These are phyloP conservation scores for Leptopilina syphax DNA, from an alignment of 2,888 invertebrate species.

Conservation along the genomic window DNA sequence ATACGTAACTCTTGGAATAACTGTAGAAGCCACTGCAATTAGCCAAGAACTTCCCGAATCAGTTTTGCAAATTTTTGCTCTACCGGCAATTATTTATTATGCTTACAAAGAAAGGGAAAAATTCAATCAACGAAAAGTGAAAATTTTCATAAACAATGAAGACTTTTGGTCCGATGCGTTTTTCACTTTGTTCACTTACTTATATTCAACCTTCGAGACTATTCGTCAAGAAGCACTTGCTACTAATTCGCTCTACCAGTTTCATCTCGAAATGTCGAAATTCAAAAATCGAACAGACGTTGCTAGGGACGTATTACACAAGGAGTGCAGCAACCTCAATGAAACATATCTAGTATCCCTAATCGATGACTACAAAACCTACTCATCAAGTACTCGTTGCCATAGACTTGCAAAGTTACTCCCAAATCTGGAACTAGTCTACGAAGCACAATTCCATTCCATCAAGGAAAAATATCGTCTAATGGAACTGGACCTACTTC, in stretches of 20 bases:
- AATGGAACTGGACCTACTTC: neutral
- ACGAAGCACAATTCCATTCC: too few species aligned
- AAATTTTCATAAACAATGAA: neutral
- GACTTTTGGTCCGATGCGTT: neutral
- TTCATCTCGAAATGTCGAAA: neutral
- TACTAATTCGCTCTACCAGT: neutral
- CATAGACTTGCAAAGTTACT: neutral
- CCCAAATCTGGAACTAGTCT: too few species aligned
- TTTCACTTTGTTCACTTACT: neutral
- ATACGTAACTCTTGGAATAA: neutral
- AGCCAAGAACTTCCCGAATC: neutral
- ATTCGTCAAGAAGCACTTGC: neutral
- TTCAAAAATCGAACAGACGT: neutral
- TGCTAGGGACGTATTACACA: neutral
- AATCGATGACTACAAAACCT: neutral
- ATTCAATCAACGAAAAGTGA: neutral
- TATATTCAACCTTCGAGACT: neutral
- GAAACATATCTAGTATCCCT: neutral
- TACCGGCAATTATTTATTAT: neutral
- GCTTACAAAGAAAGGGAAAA: neutral
- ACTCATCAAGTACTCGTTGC: neutral
- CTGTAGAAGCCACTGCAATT: neutral
- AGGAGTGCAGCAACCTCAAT: neutral
- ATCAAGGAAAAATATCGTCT: neutral
- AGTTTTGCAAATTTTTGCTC: neutral